Percentiles rank a stretch among this genome's conserved stretches.
Conservation (phyloP, 2,888 invertebrate genomes). For the Tenthredo distinguenda region DNA sequence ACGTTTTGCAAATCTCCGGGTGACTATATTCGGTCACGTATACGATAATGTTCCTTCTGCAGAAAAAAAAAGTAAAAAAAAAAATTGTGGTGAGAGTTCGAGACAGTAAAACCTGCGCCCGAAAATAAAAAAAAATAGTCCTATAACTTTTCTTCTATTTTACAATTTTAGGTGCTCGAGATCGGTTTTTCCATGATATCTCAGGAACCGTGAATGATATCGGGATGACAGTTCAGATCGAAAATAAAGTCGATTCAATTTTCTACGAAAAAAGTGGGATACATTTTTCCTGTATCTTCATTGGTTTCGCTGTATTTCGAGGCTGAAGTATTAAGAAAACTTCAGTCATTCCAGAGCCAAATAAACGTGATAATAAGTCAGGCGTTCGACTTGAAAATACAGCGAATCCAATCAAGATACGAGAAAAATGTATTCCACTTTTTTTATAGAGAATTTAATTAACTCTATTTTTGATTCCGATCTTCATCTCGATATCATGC, state of each 20-base stretch:
- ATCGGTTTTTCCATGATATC: background rate
- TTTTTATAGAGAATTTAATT: background rate
- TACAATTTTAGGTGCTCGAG: background rate
- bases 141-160: no score
- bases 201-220: background rate
- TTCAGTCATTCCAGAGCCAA: background rate
- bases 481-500: background rate
- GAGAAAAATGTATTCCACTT: background rate
- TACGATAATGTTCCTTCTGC: background rate
- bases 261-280: background rate
- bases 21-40: slow-evolving; percentile 2
- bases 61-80: background rate
- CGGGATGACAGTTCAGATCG: background rate
- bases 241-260: background rate
- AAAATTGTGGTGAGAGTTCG: background rate
- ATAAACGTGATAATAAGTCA: background rate
- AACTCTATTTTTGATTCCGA: background rate
- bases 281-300: background rate
- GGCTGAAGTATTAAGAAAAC: background rate
- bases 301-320: background rate
- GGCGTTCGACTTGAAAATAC: background rate
- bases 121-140: background rate
- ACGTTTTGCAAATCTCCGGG: background rate
- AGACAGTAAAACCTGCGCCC: background rate
- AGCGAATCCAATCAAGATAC: background rate